Conservation (phyloP, 2,888 invertebrate species). For the Escarpia spicata region DNA sequence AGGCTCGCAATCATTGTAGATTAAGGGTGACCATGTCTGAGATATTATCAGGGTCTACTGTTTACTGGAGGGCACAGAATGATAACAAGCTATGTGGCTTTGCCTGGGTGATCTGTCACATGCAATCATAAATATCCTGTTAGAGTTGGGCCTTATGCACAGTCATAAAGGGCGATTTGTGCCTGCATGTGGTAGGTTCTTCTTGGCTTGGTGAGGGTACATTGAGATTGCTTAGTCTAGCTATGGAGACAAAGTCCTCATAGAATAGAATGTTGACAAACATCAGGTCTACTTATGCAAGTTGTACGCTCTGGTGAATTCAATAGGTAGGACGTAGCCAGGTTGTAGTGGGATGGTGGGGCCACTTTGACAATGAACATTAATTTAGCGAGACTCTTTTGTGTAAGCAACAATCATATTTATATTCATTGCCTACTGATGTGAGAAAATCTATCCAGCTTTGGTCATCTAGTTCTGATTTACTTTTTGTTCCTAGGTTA, state of each 20-base stretch:
- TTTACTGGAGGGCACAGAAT: not conserved
- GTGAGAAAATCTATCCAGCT: too few species aligned
- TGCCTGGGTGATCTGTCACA: not conserved
- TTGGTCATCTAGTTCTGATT: too few species aligned
- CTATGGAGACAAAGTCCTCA: not conserved
- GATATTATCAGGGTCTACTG: not conserved
- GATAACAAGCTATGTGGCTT: not conserved
- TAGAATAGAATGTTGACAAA: not conserved
- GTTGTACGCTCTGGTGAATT: not conserved
- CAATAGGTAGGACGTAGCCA: not conserved
- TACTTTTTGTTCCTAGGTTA: too few species aligned
- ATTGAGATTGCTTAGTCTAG: not conserved
- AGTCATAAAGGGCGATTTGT: not conserved
- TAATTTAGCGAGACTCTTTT: too few species aligned
- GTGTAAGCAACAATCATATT: too few species aligned
- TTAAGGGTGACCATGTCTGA: not conserved
- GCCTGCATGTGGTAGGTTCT: not conserved
- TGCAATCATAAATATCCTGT: not conserved
- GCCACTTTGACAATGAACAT: too few species aligned
- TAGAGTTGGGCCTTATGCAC: not conserved
- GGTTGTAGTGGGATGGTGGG: not conserved
- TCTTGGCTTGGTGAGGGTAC: not conserved
- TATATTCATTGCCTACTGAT: too few species aligned
- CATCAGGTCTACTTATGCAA: not conserved
- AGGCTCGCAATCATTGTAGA: not conserved